Conservation (phyloP, 1,140 invertebrate genomes). For the Sinonovacula constricta region DNA sequence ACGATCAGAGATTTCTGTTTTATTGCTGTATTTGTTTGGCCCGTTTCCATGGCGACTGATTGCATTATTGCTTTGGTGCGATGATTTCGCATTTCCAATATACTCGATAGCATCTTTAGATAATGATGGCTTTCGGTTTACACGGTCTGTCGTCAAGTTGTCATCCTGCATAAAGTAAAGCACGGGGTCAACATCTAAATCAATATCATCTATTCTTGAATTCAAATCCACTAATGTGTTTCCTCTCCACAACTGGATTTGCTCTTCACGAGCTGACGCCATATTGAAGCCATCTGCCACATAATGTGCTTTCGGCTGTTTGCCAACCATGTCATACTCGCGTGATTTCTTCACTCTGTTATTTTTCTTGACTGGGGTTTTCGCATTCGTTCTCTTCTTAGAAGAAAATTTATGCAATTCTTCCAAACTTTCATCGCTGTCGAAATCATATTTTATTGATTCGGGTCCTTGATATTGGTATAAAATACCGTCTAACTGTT, state of each 20-base stretch:
- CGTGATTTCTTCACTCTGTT: background rate
- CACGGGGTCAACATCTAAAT: slow-evolving; percentile 28
- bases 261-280: background rate
- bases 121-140: slow-evolving; percentile 8
- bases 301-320: too few relatives aligned
- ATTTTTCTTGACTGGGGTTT: background rate
- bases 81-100: slow-evolving; percentile 19
- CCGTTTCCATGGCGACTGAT: slow-evolving; percentile 23
- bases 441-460: background rate
- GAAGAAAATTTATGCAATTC: background rate
- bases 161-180: slow-evolving; percentile 26
- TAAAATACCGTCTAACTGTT: too few relatives aligned
- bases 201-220: slow-evolving; percentile 28
- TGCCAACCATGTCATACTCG: background rate
- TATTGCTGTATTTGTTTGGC: slow-evolving; percentile 23
- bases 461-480: background rate
- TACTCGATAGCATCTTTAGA: slow-evolving; percentile 24
- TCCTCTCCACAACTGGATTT: background rate
- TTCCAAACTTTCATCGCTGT: background rate
- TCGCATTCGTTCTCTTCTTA: background rate
- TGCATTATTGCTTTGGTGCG: background rate
- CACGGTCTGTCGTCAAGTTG: background rate
- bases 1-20: slow-evolving; percentile 33
- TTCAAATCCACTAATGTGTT: slow-evolving; percentile 14
- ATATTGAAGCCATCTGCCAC: too few relatives aligned